phyloP scores from a whole-genome alignment of 2,113 vertebrate species.

The Euleptes europaea region DNA sequence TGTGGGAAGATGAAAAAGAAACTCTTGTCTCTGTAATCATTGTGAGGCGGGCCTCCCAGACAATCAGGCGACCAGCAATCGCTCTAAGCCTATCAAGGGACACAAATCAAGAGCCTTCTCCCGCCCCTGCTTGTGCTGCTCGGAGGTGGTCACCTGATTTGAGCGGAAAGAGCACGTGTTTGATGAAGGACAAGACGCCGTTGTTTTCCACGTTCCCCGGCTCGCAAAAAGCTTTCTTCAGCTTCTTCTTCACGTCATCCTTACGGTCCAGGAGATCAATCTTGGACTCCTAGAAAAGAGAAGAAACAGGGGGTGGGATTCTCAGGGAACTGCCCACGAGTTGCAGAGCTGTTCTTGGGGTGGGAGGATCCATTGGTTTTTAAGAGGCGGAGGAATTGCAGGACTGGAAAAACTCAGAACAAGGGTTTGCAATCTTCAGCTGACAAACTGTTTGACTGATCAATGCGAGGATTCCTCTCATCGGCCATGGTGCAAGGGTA shows the following conservation, averaged over 20 bases:
- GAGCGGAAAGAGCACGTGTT: conserved; percentile 91
- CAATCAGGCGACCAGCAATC: neutral
- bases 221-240: conserved; percentile 98
- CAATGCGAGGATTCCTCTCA: too few relatives aligned
- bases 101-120: neutral
- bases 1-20: too few relatives aligned
- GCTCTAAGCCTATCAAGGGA: too few relatives aligned
- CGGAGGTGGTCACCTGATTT: conserved; percentile 79
- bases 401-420: neutral
- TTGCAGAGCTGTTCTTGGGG: neutral
- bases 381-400: neutral
- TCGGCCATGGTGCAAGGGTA: too few relatives aligned
- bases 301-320: conserved; percentile 24
- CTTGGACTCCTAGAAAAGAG: conserved; percentile 89
- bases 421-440: neutral
- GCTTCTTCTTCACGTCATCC: conserved; percentile 95
- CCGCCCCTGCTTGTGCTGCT: accelerated
- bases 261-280: conserved; percentile 94
- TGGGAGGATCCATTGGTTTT: too few relatives aligned
- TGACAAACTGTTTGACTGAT: too few relatives aligned
- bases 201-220: conserved; percentile 96
- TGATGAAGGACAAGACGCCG: conserved; percentile 92
- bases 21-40: too few relatives aligned
- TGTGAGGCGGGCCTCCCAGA: neutral
- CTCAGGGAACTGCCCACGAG: too few relatives aligned